Evolutionary conservation across 2,888 invertebrate genomes (phyloP).

Genomic region (Altica lythri): DNA sequence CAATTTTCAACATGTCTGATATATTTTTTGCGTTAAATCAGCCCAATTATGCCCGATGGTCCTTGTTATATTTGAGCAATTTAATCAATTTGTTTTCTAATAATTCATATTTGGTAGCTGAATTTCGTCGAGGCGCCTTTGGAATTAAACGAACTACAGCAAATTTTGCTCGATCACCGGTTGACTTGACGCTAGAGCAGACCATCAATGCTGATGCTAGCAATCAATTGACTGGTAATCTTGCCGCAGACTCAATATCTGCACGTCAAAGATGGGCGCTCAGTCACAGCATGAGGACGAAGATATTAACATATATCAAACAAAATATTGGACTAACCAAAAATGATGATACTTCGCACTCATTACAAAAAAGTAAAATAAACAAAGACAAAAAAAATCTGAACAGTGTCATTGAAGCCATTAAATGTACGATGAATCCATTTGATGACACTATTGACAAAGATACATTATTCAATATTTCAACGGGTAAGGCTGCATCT

Average conservation of each 20-base stretch:
- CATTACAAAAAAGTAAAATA: slow-evolving; percentile 27
- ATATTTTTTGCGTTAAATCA: too few relatives aligned
- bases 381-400: slow-evolving; percentile 37
- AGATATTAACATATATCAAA: slow-evolving; percentile 20
- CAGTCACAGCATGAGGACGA: slow-evolving; percentile 18
- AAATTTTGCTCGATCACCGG: too few relatives aligned
- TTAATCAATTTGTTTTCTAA: too few relatives aligned
- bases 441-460: slow-evolving; percentile 38
- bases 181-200: too few relatives aligned
- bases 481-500: slow-evolving; percentile 48
- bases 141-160: too few relatives aligned
- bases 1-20: too few relatives aligned
- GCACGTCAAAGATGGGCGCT: slow-evolving; percentile 24
- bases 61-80: too few relatives aligned
- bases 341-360: slow-evolving; percentile 43
- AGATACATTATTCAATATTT: slow-evolving; percentile 43
- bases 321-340: slow-evolving; percentile 35
- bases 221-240: slow-evolving; percentile 26
- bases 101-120: too few relatives aligned
- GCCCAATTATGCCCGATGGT: too few relatives aligned
- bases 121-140: too few relatives aligned
- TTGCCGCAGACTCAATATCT: slow-evolving; percentile 29
- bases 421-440: slow-evolving; percentile 40
- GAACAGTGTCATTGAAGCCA: slow-evolving; percentile 33
- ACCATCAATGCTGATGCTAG: too few relatives aligned